Conservation (phyloP, 2,113 vertebrate genomes). For the Phalacrocorax aristotelis region DNA sequence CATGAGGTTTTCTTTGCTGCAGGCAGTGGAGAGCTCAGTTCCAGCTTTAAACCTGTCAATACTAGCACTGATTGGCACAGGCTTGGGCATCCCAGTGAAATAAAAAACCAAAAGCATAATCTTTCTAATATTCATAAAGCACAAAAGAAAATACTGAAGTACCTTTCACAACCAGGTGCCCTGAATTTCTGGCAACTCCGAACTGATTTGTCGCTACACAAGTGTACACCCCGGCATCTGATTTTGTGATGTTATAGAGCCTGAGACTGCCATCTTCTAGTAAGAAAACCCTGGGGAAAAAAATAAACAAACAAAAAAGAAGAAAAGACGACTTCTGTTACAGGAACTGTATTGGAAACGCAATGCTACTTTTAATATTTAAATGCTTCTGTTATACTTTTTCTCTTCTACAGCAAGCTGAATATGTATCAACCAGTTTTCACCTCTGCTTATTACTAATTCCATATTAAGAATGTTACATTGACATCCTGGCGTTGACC, state of each 20-base stretch:
- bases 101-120: neutral
- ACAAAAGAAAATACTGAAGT: slow-evolving; percentile 9
- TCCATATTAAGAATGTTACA: neutral
- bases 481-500: neutral
- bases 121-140: neutral
- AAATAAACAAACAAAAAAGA: neutral
- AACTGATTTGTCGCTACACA: slow-evolving; percentile 86
- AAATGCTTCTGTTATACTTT: neutral
- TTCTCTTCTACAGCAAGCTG: neutral
- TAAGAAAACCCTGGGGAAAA: slow-evolving; percentile 53
- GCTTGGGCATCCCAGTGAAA: neutral
- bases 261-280: slow-evolving; percentile 81
- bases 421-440: neutral
- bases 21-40: neutral
- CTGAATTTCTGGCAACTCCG: slow-evolving; percentile 79
- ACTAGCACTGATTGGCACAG: neutral
- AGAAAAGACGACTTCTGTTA: neutral
- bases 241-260: slow-evolving; percentile 80
- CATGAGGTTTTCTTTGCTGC: neutral
- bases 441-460: neutral
- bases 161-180: slow-evolving; percentile 86
- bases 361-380: neutral
- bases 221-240: slow-evolving; percentile 80
- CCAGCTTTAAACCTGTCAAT: neutral
- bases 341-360: neutral